phyloP scores from a whole-genome alignment of 2,113 vertebrate genomes.

The Aphyosemion australe region DNA sequence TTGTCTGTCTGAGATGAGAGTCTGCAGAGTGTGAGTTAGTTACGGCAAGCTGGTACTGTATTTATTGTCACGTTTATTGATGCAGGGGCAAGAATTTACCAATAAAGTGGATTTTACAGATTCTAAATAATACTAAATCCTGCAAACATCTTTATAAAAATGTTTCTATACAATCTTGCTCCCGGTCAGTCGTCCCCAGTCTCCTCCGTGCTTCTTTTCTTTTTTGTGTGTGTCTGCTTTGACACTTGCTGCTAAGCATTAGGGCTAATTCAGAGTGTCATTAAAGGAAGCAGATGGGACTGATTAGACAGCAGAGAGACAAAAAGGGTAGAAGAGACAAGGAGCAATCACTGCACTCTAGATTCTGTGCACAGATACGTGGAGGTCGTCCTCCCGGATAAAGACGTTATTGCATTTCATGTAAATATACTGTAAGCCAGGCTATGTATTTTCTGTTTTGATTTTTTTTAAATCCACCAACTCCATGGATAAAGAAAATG shows the following conservation, averaged over 20 bases:
- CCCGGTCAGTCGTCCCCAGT: constrained; percentile 35
- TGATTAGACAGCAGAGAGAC: constrained; percentile 51
- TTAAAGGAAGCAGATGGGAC: constrained; percentile 59
- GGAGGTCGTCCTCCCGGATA: constrained; percentile 22
- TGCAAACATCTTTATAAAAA: no score
- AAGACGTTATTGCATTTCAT: constrained; percentile 44
- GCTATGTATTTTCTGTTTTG: constrained; percentile 56
- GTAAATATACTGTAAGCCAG: constrained; percentile 50
- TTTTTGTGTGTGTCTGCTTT: constrained; percentile 34
- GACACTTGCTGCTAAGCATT: constrained; percentile 66
- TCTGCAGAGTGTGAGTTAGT: no score
- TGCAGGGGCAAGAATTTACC: no score
- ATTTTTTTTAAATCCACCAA: constrained; percentile 53
- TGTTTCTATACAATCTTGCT: no score
- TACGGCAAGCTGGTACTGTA: no score
- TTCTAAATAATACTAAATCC: no score
- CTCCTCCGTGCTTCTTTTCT: constrained; percentile 34
- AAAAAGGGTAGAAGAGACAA: constrained; percentile 17
- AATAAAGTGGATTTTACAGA: no score
- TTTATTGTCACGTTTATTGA: no score
- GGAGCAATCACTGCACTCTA: constrained; percentile 44
- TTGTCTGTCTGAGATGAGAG: constrained; percentile 55
- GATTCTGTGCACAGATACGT: constrained; percentile 33
- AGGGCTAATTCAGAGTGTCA: constrained; percentile 61
- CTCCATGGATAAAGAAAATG: constrained; percentile 49